phyloP scores from a whole-genome alignment of 2,113 vertebrate genomes.

The Arothron firmamentum region DNA sequence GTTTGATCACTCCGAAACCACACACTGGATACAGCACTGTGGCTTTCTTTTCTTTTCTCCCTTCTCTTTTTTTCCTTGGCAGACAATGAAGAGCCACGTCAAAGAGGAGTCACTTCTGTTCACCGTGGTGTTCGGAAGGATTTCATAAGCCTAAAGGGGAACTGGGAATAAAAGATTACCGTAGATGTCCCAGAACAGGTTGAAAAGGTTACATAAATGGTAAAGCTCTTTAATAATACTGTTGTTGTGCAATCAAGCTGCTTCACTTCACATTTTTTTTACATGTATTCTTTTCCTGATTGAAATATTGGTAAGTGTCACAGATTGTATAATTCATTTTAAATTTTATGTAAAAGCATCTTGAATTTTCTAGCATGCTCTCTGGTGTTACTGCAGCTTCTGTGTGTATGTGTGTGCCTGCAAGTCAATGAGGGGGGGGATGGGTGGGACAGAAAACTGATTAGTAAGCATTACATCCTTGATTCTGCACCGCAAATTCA shows the following conservation, averaged over 20 bases:
- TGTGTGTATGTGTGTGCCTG: not conserved
- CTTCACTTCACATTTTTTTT: not conserved
- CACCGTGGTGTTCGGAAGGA: slow-evolving; percentile 1
- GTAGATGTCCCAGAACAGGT: not conserved
- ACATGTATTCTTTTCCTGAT: too few relatives aligned
- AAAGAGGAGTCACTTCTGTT: slow-evolving; percentile 12
- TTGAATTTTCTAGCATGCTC: not conserved
- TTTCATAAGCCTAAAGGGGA: slow-evolving; percentile 40
- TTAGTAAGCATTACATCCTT: slow-evolving; percentile 31
- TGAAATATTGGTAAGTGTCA: too few relatives aligned
- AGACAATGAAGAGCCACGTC: slow-evolving; percentile 7
- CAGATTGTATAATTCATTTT: too few relatives aligned
- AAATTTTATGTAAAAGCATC: not conserved
- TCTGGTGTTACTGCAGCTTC: not conserved
- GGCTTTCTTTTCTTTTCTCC: not conserved
- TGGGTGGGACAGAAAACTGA: slow-evolving; percentile 5
- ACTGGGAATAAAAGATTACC: not conserved
- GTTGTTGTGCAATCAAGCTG: not conserved
- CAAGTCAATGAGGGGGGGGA: slow-evolving; percentile 1
- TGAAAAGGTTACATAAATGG: not conserved
- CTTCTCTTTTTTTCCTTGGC: not conserved
- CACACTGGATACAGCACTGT: slow-evolving; percentile 6
- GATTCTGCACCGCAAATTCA: not conserved
- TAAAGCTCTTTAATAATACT: not conserved
- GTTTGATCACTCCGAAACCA: slow-evolving; percentile 29